Base-by-base conservation (phyloP, 2,113 vertebrate species). In the Gymnocephalus cernua region DNA sequence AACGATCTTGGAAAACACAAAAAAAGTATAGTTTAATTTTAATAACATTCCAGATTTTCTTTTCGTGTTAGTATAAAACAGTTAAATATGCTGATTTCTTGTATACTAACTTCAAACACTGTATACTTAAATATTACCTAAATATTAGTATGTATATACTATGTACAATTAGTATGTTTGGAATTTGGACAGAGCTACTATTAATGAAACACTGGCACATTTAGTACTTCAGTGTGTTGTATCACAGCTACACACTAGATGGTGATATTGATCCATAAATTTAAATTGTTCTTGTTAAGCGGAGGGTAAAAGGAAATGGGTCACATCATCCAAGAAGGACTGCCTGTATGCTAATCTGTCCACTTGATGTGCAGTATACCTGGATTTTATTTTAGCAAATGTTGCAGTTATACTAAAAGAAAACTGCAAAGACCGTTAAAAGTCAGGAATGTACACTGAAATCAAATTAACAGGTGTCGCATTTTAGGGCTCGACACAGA, bases 401-500 rank as follows among this genome's bases (percentile, higher is more conserved):
- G 12, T 15, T 51, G 54, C 4, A 29, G 38, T 25, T 38, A 1
- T 25, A 44, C 21, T 59, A 23, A 66, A n/a, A 50, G 11, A 16
- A 25, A 63, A 38, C 45, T 19, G 27, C 6, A 47, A 21, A 45
- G 9, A 51, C 53, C 2, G 4, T 18, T 61, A 9, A 14, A 18
- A 21, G n/a, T 67, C 32, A 21, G 0, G 1, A n/a, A 14, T 23
- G 1, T 15, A 23, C 1, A 9, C 11, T 62, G 32, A 6, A 23
- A 48, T 70, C 19, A 69, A 75, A 72, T 48, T 54, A 72, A 68
- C 51, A 6, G 9, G 10, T 80, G 21, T 86, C 59, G 5, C 68
- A 54, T 86, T 92, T 62, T 56, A 95, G 93, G 92, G 76, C 15
- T 48, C 82, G 3, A 32, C 89, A 44, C 90, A 84, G 48, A 93